phyloP scores from a whole-genome alignment of 2,113 vertebrate species.

The Theristicus caerulescens region DNA sequence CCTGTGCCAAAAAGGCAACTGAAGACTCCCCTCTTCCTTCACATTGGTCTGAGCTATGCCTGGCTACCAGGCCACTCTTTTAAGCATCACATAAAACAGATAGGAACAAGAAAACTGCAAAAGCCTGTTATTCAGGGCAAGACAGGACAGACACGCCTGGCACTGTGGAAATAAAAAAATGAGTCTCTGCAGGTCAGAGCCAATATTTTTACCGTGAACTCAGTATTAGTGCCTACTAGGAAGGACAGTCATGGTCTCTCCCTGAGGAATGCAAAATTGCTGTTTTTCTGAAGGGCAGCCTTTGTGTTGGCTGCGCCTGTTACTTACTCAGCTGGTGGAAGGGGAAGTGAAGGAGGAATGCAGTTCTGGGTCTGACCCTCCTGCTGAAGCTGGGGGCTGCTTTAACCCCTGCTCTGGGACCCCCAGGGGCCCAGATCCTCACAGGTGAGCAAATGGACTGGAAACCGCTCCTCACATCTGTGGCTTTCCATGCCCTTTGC shows the following conservation, averaged over 20 bases:
- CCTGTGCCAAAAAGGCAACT: neutral
- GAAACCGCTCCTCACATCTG: neutral
- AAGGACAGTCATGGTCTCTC: neutral
- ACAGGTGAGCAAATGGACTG: neutral
- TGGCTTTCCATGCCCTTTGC: neutral
- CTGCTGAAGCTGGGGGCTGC: neutral
- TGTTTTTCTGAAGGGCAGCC: neutral
- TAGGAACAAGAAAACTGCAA: neutral
- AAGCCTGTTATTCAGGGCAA: neutral
- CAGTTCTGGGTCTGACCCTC: neutral
- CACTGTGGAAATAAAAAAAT: accelerated
- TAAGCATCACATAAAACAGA: neutral
- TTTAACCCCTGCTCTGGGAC: neutral
- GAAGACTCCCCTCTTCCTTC: neutral
- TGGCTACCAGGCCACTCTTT: neutral
- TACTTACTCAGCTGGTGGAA: neutral
- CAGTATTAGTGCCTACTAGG: neutral
- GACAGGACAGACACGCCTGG: neutral
- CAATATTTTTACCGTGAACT: neutral
- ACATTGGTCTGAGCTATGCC: neutral
- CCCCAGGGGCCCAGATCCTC: neutral
- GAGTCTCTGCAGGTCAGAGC: neutral
- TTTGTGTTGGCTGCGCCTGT: neutral
- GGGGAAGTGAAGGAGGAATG: neutral
- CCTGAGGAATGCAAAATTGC: neutral